A percentile compares a stretch with the other conserved stretches of the same genome.
Conservation (phyloP, 1,140 invertebrate genomes). For the Gryon sp. region DNA sequence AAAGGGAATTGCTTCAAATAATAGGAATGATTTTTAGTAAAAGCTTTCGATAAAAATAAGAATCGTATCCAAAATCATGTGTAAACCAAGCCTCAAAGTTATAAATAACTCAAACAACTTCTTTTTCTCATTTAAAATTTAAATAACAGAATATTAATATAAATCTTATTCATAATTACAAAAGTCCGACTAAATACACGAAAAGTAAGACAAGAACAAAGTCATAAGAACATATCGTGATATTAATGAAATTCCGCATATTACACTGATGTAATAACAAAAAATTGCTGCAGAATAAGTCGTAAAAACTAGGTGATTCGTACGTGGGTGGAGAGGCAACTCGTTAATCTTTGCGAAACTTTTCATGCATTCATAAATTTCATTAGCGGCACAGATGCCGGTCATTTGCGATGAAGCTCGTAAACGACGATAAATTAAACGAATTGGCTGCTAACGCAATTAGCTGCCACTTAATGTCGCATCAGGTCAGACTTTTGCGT, state of each 20-base stretch:
- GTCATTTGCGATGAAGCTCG: conserved; percentile 51
- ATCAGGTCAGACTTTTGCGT: conserved; percentile 4
- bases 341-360: conserved; percentile 55
- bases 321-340: conserved; percentile 42
- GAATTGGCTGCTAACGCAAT: conserved; percentile 47
- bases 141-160: no score
- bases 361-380: conserved; percentile 58
- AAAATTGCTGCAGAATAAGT: neutral
- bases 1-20: no score
- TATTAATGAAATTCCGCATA: conserved; percentile 41
- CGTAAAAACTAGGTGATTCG: conserved; percentile 46
- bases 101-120: no score
- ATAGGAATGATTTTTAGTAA: no score
- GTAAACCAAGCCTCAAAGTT: no score
- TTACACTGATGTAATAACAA: neutral
- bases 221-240: conserved; percentile 27
- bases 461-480: conserved; percentile 32
- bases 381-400: conserved; percentile 50
- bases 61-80: no score
- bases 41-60: no score
- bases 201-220: neutral
- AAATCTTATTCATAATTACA: no score
- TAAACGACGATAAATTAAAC: conserved; percentile 50
- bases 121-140: no score
- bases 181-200: no score